Percentiles rank a stretch among this genome's conserved stretches.
Evolutionary conservation across 2,113 vertebrate genomes (phyloP).

Genomic region (Syngnathus typhle): DNA sequence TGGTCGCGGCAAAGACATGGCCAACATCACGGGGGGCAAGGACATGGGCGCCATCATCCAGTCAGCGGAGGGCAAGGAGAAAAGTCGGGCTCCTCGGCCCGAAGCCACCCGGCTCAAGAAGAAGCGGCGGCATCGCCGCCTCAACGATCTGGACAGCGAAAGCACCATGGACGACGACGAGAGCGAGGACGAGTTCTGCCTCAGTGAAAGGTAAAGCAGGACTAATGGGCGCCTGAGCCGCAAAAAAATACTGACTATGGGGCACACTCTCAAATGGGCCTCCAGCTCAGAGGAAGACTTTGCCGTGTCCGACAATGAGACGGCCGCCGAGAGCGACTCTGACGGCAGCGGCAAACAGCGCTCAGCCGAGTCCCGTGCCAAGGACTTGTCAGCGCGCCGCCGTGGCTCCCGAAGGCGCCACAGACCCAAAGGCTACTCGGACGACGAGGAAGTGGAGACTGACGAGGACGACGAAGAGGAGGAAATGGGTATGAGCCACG

Average conservation of each 20-base stretch:
- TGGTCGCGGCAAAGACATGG: slow-evolving; percentile 95
- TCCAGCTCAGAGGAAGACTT: slow-evolving; percentile 87
- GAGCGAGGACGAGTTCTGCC: slow-evolving; percentile 92
- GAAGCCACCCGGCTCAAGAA: slow-evolving; percentile 74
- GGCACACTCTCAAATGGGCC: too few species aligned
- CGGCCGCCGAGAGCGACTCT: slow-evolving; percentile 81
- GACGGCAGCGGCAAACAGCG: slow-evolving; percentile 73
- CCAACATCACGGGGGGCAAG: slow-evolving; percentile 92
- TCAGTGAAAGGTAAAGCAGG: slow-evolving; percentile 82
- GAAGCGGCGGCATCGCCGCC: slow-evolving; percentile 80
- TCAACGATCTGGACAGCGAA: slow-evolving; percentile 94
- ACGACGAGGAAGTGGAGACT: slow-evolving; percentile 84
- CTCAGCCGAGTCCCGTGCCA: slow-evolving; percentile 23
- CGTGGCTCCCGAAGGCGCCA: slow-evolving; percentile 74
- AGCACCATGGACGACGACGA: slow-evolving; percentile 93
- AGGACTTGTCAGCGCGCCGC: slow-evolving; percentile 12
- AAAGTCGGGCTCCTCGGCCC: slow-evolving; percentile 74
- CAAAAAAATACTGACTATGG: too few species aligned
- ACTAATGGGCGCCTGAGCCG: too few species aligned
- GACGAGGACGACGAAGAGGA: slow-evolving; percentile 70
- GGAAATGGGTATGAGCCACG: slow-evolving; percentile 56
- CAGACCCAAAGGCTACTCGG: slow-evolving; percentile 82
- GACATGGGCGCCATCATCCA: slow-evolving; percentile 92
- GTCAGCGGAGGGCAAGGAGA: slow-evolving; percentile 84
- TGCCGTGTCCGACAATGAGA: slow-evolving; percentile 81